A percentile compares a stretch with the other conserved stretches of the same genome.
Evolutionary conservation across 2,888 invertebrate genomes (phyloP).

Genomic region (Trisateles emortualis): DNA sequence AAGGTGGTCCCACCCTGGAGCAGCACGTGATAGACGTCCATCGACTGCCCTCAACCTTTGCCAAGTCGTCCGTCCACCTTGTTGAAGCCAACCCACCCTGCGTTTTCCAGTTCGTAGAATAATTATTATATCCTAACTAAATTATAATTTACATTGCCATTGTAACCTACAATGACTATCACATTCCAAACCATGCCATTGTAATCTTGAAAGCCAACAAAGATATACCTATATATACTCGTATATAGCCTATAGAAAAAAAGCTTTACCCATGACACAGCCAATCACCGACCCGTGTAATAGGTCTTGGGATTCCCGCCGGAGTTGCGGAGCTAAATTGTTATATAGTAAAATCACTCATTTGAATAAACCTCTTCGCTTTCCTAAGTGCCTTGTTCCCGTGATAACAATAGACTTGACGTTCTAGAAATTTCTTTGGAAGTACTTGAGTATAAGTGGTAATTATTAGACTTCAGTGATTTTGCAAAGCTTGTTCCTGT

Average conservation of each 20-base stretch:
- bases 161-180: conserved; percentile 7
- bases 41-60: no score
- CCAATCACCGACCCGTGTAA: conserved; percentile 37
- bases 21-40: no score
- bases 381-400: conserved; percentile 11
- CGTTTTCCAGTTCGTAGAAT: no score
- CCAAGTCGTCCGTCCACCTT: no score
- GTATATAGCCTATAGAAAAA: conserved; percentile 25
- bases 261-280: conserved; percentile 20
- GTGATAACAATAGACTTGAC: conserved; percentile 10
- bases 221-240: conserved; percentile 14
- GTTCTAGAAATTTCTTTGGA: conserved; percentile 11
- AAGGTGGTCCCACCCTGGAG: no score
- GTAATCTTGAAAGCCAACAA: conserved; percentile 23
- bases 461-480: not conserved
- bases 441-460: conserved; percentile 9
- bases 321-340: conserved; percentile 28
- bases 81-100: no score
- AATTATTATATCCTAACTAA: not conserved
- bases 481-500: not conserved
- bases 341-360: conserved; percentile 21
- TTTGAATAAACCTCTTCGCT: conserved; percentile 24
- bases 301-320: conserved; percentile 30
- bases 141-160: conserved; percentile 1
- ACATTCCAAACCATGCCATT: conserved; percentile 10